phyloP scores from a whole-genome alignment of 2,113 vertebrate genomes.

The Apus apus region DNA sequence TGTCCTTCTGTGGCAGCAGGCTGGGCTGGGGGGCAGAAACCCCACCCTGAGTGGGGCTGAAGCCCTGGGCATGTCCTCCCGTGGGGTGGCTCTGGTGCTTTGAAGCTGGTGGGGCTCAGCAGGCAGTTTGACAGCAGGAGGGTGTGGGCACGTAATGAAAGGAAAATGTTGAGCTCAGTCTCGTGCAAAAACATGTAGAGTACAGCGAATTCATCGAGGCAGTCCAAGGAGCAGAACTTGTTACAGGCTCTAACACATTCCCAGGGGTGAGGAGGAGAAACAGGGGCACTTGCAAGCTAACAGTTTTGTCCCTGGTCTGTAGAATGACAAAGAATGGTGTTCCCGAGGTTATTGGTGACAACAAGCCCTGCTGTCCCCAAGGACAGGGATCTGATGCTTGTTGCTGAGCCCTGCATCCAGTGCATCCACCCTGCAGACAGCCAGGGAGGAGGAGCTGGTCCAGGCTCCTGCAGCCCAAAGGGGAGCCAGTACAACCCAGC shows the following conservation, averaged over 20 bases:
- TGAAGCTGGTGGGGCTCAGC: neutral
- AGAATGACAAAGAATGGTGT: neutral
- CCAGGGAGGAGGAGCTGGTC: neutral
- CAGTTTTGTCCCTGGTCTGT: neutral
- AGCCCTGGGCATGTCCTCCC: neutral
- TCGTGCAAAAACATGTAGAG: neutral
- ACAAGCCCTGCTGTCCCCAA: neutral
- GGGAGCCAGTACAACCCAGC: neutral
- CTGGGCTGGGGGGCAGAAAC: neutral
- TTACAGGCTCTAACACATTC: fast-evolving
- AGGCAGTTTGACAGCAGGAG: fast-evolving
- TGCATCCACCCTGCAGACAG: neutral
- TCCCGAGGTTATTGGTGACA: neutral
- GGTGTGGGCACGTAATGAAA: no score
- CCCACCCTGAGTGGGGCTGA: no score
- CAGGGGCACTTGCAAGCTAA: fast-evolving
- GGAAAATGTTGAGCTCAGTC: neutral
- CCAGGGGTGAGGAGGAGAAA: neutral
- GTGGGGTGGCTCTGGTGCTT: neutral
- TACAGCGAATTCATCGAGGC: neutral
- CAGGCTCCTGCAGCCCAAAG: neutral
- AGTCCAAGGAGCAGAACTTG: neutral
- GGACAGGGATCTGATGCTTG: neutral
- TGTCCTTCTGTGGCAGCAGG: neutral
- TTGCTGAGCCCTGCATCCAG: neutral